phyloP scores from a whole-genome alignment of 2,797 vertebrate species.

The Sphenopsis melanotis region DNA sequence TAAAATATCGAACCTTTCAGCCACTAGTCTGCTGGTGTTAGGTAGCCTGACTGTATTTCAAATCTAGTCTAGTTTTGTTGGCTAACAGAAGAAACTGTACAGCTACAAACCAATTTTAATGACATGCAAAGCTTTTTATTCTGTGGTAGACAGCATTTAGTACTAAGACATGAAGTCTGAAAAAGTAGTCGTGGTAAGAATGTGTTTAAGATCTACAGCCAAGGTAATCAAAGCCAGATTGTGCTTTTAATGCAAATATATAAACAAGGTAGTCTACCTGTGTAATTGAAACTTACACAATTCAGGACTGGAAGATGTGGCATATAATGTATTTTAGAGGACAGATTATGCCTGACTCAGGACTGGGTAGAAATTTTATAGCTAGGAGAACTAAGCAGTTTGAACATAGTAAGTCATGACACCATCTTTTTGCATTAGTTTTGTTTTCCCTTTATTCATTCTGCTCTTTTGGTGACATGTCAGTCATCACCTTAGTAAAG shows the following conservation, averaged over 20 bases:
- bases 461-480: not conserved
- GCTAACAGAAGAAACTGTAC: not conserved
- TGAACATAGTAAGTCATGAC: not conserved
- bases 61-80: not conserved
- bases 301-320: not conserved
- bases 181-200: not conserved
- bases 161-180: not conserved
- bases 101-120: not conserved
- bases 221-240: not conserved
- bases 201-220: not conserved
- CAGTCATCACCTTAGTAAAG: not conserved
- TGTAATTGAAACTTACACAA: not conserved
- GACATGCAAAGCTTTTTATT: not conserved
- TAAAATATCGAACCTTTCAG: not conserved
- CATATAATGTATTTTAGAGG: not conserved
- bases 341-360: not conserved
- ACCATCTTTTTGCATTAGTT: not conserved
- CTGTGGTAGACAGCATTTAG: not conserved
- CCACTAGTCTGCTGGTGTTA: not conserved
- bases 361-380: not conserved
- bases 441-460: constrained; percentile 4
- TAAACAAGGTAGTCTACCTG: not conserved
- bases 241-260: constrained; percentile 3
- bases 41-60: not conserved
- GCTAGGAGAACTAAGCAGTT: not conserved